Evolutionary conservation across 1,140 invertebrate species (phyloP).

Genomic region (Leguminivora glycinivorella): DNA sequence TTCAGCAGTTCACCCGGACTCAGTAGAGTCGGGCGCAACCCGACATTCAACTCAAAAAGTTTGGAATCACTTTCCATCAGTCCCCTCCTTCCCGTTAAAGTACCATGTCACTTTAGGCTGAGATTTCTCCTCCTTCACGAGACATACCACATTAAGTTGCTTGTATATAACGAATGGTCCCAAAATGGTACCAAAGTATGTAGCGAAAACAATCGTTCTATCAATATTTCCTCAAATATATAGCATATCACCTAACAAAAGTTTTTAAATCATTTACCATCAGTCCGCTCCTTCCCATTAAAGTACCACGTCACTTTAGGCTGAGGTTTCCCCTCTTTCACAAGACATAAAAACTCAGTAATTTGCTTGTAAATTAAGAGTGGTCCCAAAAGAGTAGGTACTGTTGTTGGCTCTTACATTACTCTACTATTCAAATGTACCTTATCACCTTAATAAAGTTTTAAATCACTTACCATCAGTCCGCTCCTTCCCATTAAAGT

Average conservation of each 20-base stretch:
- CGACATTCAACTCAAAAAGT: too few species aligned
- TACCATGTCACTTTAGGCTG: constrained; percentile 88
- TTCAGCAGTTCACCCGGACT: too few species aligned
- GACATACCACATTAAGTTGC: constrained; percentile 83
- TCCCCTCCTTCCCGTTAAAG: constrained; percentile 81
- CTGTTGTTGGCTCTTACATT: constrained; percentile 81
- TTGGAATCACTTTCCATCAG: constrained; percentile 82
- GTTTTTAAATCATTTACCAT: constrained; percentile 80
- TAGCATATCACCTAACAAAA: too few species aligned
- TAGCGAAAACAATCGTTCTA: too few species aligned
- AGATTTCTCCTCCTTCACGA: constrained; percentile 87
- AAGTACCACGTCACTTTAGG: constrained; percentile 89
- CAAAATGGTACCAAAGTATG: too few species aligned
- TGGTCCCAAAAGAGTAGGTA: constrained; percentile 81
- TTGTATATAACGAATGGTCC: constrained; percentile 80
- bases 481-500: constrained; percentile 81
- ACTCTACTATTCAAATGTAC: too few species aligned
- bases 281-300: constrained; percentile 80
- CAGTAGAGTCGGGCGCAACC: too few species aligned
- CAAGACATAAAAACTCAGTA: constrained; percentile 85
- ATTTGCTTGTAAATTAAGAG: constrained; percentile 85
- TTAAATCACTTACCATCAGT: constrained; percentile 82
- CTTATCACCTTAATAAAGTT: not conserved
- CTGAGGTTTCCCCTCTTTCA: constrained; percentile 87
- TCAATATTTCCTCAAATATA: too few species aligned